Conservation (phyloP, 2,888 invertebrate genomes). For the Epinotia ramella region DNA sequence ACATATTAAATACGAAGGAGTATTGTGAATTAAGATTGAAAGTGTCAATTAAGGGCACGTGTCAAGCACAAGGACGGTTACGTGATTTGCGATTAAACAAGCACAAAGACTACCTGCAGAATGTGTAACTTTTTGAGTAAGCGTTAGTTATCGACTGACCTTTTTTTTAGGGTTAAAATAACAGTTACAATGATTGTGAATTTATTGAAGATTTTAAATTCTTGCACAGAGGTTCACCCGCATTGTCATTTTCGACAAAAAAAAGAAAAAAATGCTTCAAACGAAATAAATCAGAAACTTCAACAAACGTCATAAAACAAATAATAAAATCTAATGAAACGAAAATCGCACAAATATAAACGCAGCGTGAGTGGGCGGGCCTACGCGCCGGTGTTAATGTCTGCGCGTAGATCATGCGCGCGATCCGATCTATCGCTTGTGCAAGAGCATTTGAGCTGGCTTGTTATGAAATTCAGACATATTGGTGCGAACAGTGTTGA, state of each 20-base stretch:
- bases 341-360: slow-evolving; percentile 21
- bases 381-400: slow-evolving; percentile 41
- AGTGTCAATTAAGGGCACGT: no score
- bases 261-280: not conserved
- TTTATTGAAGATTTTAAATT: not conserved
- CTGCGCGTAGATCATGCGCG: slow-evolving; percentile 45
- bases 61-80: no score
- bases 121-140: no score
- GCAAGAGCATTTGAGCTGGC: slow-evolving; percentile 7
- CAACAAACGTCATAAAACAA: slow-evolving; percentile 19
- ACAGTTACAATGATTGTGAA: no score
- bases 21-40: no score
- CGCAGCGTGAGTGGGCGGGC: slow-evolving; percentile 42
- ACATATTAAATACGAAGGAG: no score
- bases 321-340: slow-evolving; percentile 29
- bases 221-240: not conserved
- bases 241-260: not conserved
- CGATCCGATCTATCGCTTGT: slow-evolving; percentile 41
- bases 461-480: slow-evolving; percentile 31
- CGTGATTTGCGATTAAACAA: no score
- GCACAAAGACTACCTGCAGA: no score
- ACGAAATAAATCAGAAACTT: not conserved
- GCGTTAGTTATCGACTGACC: no score
- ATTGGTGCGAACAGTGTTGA: slow-evolving; percentile 14
- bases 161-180: no score